These are phyloP conservation scores for Felis chaus DNA, from an alignment of 2,113 vertebrate genomes.

Conservation along the genomic window DNA sequence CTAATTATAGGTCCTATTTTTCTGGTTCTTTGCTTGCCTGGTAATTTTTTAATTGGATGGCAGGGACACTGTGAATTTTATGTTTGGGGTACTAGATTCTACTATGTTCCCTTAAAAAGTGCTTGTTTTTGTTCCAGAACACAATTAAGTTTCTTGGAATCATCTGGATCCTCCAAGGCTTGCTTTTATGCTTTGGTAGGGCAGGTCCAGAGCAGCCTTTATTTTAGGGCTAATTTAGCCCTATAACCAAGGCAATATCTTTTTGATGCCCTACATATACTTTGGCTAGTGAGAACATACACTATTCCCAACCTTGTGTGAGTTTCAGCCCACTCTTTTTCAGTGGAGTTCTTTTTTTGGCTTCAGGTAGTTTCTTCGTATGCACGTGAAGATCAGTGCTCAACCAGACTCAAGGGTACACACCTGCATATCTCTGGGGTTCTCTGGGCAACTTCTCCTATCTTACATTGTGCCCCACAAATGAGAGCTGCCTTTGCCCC, in stretches of 20 bases:
- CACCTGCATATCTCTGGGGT: neutral
- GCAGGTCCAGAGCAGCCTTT: neutral
- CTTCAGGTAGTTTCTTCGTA: neutral
- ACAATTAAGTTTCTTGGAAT: neutral
- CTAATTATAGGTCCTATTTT: neutral
- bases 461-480: neutral
- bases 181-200: neutral
- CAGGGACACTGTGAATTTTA: neutral
- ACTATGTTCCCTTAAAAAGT: neutral
- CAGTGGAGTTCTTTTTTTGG: neutral
- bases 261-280: neutral
- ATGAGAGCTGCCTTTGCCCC: neutral
- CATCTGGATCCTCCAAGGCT: neutral
- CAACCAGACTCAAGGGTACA: neutral
- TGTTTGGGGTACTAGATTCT: neutral
- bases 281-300: neutral
- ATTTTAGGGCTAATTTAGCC: neutral
- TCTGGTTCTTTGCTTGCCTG: slow-evolving; percentile 6
- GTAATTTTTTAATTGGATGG: slow-evolving; percentile 24
- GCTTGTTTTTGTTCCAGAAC: neutral
- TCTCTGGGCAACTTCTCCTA: neutral
- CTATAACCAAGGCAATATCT: neutral
- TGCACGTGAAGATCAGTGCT: neutral
- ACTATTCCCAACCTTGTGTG: neutral
- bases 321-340: neutral